Evolutionary conservation across 2,797 vertebrate species (phyloP).

Genomic region (Schizothorax lantsangensis): DNA sequence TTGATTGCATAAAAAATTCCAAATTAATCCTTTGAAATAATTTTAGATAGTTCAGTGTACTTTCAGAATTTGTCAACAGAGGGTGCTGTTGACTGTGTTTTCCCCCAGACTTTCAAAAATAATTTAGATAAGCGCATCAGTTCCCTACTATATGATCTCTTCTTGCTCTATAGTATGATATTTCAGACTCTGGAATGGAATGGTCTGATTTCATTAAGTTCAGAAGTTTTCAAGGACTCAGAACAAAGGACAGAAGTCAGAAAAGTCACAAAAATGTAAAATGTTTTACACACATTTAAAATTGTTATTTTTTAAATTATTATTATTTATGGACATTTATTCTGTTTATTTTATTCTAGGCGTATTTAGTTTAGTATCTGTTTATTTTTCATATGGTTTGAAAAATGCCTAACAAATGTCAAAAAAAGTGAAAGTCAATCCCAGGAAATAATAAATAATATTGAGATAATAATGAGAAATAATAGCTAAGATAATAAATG

Average conservation of each 20-base stretch:
- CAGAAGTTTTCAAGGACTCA: not conserved
- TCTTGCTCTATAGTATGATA: not conserved
- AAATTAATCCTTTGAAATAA: not conserved
- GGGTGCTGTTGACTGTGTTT: constrained; percentile 38
- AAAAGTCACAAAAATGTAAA: not conserved
- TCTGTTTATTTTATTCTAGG: too few species aligned
- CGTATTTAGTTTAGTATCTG: too few species aligned
- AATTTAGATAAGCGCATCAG: not conserved
- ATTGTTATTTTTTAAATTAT: not conserved
- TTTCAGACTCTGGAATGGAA: not conserved
- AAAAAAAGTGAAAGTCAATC: not conserved
- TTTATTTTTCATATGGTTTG: too few species aligned
- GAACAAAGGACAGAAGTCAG: not conserved
- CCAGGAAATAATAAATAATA: too few species aligned
- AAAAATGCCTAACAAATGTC: too few species aligned
- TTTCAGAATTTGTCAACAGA: constrained; percentile 11
- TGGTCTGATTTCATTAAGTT: not conserved
- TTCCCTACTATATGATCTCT: not conserved
- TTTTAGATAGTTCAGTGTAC: constrained; percentile 10
- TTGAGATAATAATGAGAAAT: too few species aligned
- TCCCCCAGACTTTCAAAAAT: not conserved
- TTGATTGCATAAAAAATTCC: not conserved
- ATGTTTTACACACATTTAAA: not conserved
- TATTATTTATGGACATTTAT: not conserved
- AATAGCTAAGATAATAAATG: too few species aligned